Evolutionary conservation across 1,140 invertebrate species (phyloP), one percentile per base, ranked within the genome.

Genomic region (Amyelois transitella): DNA sequence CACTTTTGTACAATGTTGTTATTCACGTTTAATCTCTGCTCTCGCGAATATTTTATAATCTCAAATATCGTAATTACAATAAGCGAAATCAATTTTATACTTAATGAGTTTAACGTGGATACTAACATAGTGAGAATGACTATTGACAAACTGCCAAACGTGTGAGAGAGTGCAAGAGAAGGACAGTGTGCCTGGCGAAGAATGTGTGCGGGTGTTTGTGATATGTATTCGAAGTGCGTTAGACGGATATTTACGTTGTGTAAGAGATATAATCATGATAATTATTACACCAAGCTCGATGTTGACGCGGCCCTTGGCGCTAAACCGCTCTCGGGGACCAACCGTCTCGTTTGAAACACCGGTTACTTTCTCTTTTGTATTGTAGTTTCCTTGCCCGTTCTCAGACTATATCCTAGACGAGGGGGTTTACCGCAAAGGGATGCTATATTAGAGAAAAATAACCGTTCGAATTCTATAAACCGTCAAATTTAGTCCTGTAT

Each of bases 131-230:
- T 75, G 68, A 71, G 69, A 61, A 68, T 71, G 74, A 71, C 45
- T 75, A 28, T 76, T 77, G 70, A 75, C 74, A 75, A 81, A 88
- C 81, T 86, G 85, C 85, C 85, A 88, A 88, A 86, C 81, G 61
- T 65, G 59, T 51, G 38, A 43, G 43, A 4, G 45, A 22, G 45
- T 38, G 32, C 32, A 10, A 48, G 7, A 44, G 43, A n/a, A 19
- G 6, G 43, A 19, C 8, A 7, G 62, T 51, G 60, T 53, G 67
- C 19, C 12, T 38, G 32, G 53, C 10, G 54, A 60, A 2, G 32
- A 53, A 50, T 60, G 60, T 50, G 38, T 62, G 59, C 55, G 66
- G 28, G 61, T 67, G 67, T 60, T 60, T 60, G 56, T 53, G 49
- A 57, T 56, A 52, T 49, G 53, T 55, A 44, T 54, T 19, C 22